Evolutionary conservation across 2,888 invertebrate genomes (phyloP).

Genomic region (Myopa testacea): DNA sequence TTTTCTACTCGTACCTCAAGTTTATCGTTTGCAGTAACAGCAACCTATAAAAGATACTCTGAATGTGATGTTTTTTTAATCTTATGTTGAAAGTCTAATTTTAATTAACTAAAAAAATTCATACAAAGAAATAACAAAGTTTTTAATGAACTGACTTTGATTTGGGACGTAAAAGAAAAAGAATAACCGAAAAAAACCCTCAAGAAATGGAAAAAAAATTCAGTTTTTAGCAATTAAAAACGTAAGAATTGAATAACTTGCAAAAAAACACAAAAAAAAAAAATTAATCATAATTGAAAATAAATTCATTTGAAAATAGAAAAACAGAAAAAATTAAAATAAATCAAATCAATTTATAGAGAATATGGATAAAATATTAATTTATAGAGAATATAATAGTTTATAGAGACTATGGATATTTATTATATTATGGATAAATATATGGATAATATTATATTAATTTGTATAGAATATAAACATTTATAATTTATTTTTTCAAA

Average conservation of each 20-base stretch:
- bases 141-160: neutral
- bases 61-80: neutral
- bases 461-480: neutral
- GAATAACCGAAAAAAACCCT: neutral
- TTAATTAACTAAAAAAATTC: conserved; percentile 3
- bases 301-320: neutral
- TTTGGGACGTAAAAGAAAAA: neutral
- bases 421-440: too few species aligned
- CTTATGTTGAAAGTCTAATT: neutral
- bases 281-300: neutral
- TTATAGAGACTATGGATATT: neutral
- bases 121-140: neutral
- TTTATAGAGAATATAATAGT: neutral
- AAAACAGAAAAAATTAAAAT: neutral
- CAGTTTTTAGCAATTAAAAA: too few species aligned
- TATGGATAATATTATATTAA: too few species aligned
- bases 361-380: neutral
- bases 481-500: neutral
- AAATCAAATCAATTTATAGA: neutral
- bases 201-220: neutral
- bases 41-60: conserved; percentile 5
- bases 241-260: too few species aligned
- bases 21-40: conserved; percentile 1
- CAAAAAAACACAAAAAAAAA: neutral
- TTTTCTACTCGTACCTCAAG: neutral